A percentile compares a stretch with the other conserved stretches of the same genome.
phyloP scores from a whole-genome alignment of 2,113 vertebrate species.

The Asarcornis scutulata region DNA sequence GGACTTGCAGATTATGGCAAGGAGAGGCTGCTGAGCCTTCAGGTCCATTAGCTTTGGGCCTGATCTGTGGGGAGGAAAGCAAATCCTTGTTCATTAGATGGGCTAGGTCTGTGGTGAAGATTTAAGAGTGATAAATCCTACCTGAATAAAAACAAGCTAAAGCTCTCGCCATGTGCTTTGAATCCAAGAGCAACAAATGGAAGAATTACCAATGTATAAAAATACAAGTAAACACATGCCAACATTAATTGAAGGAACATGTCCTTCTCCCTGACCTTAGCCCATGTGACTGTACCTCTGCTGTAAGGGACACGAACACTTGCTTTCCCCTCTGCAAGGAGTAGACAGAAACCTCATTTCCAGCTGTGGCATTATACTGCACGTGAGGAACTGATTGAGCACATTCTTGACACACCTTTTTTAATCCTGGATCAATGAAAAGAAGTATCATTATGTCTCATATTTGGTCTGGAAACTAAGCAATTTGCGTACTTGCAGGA shows the following conservation, averaged over 20 bases:
- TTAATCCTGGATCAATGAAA: conserved; percentile 24
- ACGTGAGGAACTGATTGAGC: conserved; percentile 6
- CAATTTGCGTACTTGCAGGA: conserved; percentile 29
- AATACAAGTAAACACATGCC: conserved; percentile 55
- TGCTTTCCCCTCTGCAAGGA: not conserved
- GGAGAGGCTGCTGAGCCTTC: not conserved
- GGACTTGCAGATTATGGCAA: not conserved
- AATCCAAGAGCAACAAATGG: conserved; percentile 16
- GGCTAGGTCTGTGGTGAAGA: not conserved
- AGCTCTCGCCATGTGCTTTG: not conserved
- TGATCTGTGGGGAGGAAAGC: not conserved
- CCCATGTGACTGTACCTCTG: not conserved
- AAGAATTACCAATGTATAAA: conserved; percentile 36
- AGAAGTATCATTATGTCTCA: not conserved
- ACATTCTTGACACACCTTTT: conserved; percentile 28
- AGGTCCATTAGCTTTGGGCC: not conserved
- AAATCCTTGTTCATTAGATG: not conserved
- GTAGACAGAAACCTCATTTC: not conserved
- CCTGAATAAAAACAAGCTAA: not conserved
- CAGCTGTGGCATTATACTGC: not conserved
- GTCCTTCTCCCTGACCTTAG: conserved; percentile 53
- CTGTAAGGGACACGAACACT: not conserved
- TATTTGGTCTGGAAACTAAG: conserved; percentile 51
- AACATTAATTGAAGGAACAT: conserved; percentile 30
- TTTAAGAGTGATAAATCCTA: not conserved